Evolutionary conservation across 1,140 invertebrate genomes (phyloP), one percentile per base, ranked within the genome.

Genomic region (Argopecten irradians): DNA sequence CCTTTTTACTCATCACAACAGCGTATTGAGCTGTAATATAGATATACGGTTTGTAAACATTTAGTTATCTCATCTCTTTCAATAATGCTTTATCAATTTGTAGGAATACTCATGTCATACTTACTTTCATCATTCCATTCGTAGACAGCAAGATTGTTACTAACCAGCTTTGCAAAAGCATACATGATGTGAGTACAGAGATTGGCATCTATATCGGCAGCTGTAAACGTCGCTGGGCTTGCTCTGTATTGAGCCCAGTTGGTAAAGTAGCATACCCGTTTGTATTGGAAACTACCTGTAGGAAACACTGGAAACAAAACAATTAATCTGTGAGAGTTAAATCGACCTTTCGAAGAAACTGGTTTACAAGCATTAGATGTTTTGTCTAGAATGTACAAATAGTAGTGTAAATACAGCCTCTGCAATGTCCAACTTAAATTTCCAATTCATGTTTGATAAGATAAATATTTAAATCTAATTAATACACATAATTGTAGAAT

Each of bases 121-220:
- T 55, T 34, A 33, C 34, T 32, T 41, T 94, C 92, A 88, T 95
- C 94, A 85, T 93, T 93, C 90, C 91, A 92, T 84, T 95, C 94
- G 84, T 92, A 92, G 13, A 92, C 86, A n/a, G 35, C 86, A 16
- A 95, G 86, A 16, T 90, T 55, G 36, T 92, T 92, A 36, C 90
- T 90, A 34, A 98, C 97, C 92, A 97, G 43, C 22, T 41, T 86
- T 16, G 94, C 98, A 94, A 99, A 99, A 0, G 98, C 98, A 93
- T 98, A 99, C 35, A 99, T 97, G 33, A 99, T 96, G 95, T 99
- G 98, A 0, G 98, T 99, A 94, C 98, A 99, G 0, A 99, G 97
- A 71, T 90, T 91, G 0, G 98, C 96, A 94, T 99, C 98, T 8
- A 99, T 97, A 94, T 99, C 97, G 91, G 98, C 97, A 0, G 98